Conservation (phyloP, 1,140 invertebrate genomes). For the Neodiprion fabricii region DNA sequence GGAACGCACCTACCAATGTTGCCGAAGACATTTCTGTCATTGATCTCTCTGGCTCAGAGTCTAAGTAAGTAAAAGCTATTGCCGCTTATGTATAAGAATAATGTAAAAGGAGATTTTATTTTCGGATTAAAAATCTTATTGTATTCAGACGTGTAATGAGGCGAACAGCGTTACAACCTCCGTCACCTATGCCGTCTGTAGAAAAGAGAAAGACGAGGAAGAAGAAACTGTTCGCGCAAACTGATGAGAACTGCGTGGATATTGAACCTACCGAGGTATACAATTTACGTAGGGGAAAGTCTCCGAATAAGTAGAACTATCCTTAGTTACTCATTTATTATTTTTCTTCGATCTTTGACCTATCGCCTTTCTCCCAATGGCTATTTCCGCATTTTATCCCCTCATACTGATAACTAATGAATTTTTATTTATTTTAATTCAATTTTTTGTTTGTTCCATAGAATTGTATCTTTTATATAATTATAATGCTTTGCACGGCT, state of each 20-base stretch:
- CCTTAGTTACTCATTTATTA: constrained; percentile 1
- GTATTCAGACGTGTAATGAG: constrained; percentile 19
- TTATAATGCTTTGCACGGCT: no score
- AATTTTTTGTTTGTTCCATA: background rate
- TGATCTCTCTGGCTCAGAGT: constrained; percentile 40
- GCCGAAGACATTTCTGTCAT: constrained; percentile 35
- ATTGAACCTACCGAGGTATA: constrained; percentile 36
- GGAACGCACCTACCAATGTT: constrained; percentile 12
- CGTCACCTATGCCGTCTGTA: constrained; percentile 14
- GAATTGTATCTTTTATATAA: background rate
- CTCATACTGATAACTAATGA: background rate
- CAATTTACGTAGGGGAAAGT: background rate
- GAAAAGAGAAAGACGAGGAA: constrained; percentile 30
- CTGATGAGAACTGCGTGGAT: constrained; percentile 38
- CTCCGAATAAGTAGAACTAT: background rate
- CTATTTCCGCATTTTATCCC: background rate
- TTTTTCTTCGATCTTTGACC: background rate
- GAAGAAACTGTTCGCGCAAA: constrained; percentile 38
- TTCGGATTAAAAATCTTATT: constrained; percentile 17
- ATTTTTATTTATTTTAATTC: background rate
- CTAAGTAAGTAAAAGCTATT: constrained; percentile 29
- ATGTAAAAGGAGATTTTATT: background rate
- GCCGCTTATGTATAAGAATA: background rate
- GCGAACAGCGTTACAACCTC: constrained; percentile 23
- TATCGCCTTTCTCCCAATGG: background rate